A percentile compares a stretch with the other conserved stretches of the same genome.
Evolutionary conservation across 2,888 invertebrate genomes (phyloP).

Genomic region (Tineola bisselliella): DNA sequence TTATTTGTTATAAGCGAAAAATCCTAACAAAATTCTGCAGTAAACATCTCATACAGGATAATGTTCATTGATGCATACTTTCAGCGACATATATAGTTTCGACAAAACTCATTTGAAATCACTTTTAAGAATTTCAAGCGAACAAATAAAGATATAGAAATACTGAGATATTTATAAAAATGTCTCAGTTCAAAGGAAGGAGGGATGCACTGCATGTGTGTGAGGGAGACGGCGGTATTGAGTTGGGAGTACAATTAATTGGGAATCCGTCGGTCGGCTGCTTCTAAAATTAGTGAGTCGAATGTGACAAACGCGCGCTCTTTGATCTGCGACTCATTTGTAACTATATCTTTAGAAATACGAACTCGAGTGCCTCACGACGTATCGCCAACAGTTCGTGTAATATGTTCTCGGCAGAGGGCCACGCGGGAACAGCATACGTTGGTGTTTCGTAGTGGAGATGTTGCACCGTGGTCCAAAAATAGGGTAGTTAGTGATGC

Average conservation of each 20-base stretch:
- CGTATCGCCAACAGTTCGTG: not conserved
- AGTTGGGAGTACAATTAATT: not conserved
- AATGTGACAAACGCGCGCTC: not conserved
- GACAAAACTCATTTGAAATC: too few species aligned
- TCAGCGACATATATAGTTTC: too few species aligned
- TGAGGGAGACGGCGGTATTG: too few species aligned
- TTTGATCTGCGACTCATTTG: slow-evolving; percentile 4
- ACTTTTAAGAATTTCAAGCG: too few species aligned
- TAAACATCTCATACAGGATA: too few species aligned
- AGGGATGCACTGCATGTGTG: too few species aligned
- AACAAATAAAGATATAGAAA: too few species aligned
- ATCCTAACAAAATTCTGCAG: not conserved
- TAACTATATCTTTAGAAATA: not conserved
- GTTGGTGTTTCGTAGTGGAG: not conserved
- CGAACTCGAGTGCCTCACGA: not conserved
- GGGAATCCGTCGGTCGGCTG: not conserved
- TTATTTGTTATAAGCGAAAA: not conserved
- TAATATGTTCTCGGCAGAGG: not conserved
- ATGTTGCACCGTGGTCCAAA: not conserved
- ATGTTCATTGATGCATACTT: too few species aligned
- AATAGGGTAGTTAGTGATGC: slow-evolving; percentile 1
- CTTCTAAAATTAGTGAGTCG: not conserved
- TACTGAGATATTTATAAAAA: too few species aligned
- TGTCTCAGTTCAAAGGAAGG: too few species aligned
- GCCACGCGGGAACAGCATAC: not conserved